Percentiles rank a stretch among this genome's conserved stretches.
phyloP scores from a whole-genome alignment of 2,888 invertebrate genomes.

The Amphiduros pacificus region DNA sequence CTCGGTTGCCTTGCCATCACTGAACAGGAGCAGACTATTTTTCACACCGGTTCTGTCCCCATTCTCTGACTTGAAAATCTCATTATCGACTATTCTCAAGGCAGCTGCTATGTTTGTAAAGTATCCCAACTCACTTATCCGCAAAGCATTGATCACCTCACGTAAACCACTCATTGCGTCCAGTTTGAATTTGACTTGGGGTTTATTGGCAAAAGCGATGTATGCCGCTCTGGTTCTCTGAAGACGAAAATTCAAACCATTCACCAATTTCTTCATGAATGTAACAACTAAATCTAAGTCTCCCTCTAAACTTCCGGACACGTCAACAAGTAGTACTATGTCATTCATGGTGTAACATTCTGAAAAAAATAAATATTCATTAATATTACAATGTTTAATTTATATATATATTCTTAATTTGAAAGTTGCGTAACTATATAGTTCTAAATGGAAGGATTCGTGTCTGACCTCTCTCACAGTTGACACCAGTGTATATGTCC shows the following conservation, averaged over 20 bases:
- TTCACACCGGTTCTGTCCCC: conserved; percentile 24
- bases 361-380: neutral
- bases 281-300: conserved; percentile 19
- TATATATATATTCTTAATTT: neutral
- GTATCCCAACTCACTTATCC: conserved; percentile 20
- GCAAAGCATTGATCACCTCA: conserved; percentile 30
- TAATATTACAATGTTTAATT: neutral
- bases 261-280: conserved; percentile 25
- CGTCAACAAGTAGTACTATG: conserved; percentile 28
- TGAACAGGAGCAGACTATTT: conserved; percentile 22
- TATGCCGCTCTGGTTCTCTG: conserved; percentile 23
- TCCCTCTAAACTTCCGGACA: conserved; percentile 27
- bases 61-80: conserved; percentile 9
- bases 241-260: conserved; percentile 28
- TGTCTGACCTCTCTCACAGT: conserved; percentile 22
- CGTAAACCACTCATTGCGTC: conserved; percentile 23
- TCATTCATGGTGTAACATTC: conserved; percentile 20
- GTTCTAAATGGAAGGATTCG: neutral
- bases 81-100: conserved; percentile 6
- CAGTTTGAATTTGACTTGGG: conserved; percentile 22
- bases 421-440: neutral
- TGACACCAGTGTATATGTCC: conserved; percentile 23
- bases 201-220: conserved; percentile 21
- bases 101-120: conserved; percentile 26
- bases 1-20: conserved; percentile 23